Conservation (phyloP, 2,888 invertebrate species). For the Atethmia centrago region DNA sequence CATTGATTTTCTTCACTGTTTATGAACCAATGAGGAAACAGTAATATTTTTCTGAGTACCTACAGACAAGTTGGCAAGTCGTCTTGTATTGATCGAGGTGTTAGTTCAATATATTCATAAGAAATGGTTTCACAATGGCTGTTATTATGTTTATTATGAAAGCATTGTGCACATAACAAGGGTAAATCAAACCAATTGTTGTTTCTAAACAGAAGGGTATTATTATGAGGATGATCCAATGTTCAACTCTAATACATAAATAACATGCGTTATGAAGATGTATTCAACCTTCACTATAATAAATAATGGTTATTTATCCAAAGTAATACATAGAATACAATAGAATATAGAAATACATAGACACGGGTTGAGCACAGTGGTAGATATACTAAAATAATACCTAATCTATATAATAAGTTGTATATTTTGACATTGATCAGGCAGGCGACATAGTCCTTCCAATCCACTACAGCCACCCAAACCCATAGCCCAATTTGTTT, state of each 20-base stretch:
- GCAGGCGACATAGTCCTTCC: too few relatives aligned
- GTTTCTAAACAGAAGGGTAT: constrained; percentile 1
- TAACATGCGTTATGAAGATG: constrained; percentile 2
- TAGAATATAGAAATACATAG: too few relatives aligned
- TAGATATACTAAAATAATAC: too few relatives aligned
- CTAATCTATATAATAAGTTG: too few relatives aligned
- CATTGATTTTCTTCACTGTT: too few relatives aligned
- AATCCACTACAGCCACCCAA: too few relatives aligned
- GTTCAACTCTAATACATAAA: background rate
- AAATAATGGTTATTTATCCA: too few relatives aligned
- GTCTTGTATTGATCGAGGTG: background rate
- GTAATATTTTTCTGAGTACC: background rate
- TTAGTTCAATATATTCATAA: background rate
- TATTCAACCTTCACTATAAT: background rate
- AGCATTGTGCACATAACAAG: background rate
- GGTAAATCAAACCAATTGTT: background rate
- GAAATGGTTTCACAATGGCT: constrained; percentile 5
- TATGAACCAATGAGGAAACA: background rate
- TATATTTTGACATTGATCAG: too few relatives aligned
- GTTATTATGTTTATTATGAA: constrained; percentile 4
- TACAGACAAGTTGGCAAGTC: background rate
- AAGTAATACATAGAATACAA: too few relatives aligned
- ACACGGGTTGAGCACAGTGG: too few relatives aligned
- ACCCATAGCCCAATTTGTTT: too few relatives aligned
- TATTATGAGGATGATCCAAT: background rate